Conservation (phyloP, 2,888 invertebrate genomes). For the Octonoba sinensis region DNA sequence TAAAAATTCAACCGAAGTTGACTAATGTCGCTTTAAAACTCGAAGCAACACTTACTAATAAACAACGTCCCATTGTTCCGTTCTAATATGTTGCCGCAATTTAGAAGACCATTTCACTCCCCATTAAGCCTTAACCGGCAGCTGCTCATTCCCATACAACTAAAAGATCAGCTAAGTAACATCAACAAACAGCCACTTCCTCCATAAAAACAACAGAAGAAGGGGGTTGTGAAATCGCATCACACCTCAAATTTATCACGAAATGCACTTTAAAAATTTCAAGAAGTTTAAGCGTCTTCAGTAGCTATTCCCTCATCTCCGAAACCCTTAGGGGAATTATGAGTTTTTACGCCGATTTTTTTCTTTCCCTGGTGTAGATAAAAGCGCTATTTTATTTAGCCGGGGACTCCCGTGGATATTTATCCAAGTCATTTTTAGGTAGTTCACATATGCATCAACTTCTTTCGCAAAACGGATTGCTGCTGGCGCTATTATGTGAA, state of each 20-base stretch:
- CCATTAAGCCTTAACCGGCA: too few species aligned
- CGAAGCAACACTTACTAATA: too few species aligned
- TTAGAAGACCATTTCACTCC: too few species aligned
- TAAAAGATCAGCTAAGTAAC: too few species aligned
- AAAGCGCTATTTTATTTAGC: slow-evolving; percentile 35
- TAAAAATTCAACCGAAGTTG: too few species aligned
- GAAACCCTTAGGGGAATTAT: slow-evolving; percentile 27
- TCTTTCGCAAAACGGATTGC: too few species aligned
- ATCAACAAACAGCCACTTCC: background rate
- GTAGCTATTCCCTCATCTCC: background rate
- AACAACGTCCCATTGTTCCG: too few species aligned
- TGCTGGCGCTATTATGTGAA: too few species aligned
- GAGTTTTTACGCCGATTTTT: background rate
- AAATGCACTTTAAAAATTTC: slow-evolving; percentile 62
- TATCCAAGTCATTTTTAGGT: background rate
- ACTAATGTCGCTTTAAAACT: too few species aligned
- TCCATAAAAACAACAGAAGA: slow-evolving; percentile 29
- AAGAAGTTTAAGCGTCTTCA: slow-evolving; percentile 25
- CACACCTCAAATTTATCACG: slow-evolving; percentile 49
- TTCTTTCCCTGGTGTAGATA: slow-evolving; percentile 4
- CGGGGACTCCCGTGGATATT: background rate
- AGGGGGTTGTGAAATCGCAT: slow-evolving; percentile 47
- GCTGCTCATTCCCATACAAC: too few species aligned
- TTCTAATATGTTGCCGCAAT: too few species aligned
- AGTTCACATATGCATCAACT: too few species aligned